Conservation (phyloP, 2,797 vertebrate genomes). For the Scolopax bukidnonensis region DNA sequence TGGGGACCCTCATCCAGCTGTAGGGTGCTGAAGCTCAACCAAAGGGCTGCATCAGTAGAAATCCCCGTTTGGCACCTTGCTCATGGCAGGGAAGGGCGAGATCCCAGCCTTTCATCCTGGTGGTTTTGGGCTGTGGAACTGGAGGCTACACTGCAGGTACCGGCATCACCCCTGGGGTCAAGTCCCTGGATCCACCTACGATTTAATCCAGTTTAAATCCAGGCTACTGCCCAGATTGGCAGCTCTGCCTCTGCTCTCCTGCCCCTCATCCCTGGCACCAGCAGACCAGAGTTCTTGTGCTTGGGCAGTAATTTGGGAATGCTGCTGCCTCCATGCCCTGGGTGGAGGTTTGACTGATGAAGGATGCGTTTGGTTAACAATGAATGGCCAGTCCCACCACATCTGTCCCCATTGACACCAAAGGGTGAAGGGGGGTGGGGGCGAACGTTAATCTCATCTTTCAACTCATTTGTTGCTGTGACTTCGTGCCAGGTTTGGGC, state of each 20-base stretch:
- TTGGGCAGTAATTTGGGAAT: not conserved
- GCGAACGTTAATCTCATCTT: not conserved
- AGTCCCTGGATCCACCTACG: not conserved
- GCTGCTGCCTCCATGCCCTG: not conserved
- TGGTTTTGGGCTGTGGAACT: not conserved
- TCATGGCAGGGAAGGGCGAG: not conserved
- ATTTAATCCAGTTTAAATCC: not conserved
- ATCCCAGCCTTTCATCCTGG: accelerated
- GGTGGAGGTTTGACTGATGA: not conserved
- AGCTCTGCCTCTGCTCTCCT: not conserved
- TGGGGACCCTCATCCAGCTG: not conserved
- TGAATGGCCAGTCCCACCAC: not conserved
- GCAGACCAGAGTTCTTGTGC: not conserved
- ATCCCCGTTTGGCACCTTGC: not conserved
- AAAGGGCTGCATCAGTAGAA: not conserved
- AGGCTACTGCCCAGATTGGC: not conserved
- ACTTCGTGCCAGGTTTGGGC: not conserved
- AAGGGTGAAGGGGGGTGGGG: not conserved
- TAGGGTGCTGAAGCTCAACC: not conserved
- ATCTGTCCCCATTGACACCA: not conserved
- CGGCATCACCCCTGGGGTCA: not conserved
- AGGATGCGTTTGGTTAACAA: not conserved
- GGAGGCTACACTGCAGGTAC: not conserved
- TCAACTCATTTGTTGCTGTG: not conserved
- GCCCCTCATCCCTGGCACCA: not conserved